Conservation (phyloP, 2,113 vertebrate species). For the Mastomys natalensis region DNA sequence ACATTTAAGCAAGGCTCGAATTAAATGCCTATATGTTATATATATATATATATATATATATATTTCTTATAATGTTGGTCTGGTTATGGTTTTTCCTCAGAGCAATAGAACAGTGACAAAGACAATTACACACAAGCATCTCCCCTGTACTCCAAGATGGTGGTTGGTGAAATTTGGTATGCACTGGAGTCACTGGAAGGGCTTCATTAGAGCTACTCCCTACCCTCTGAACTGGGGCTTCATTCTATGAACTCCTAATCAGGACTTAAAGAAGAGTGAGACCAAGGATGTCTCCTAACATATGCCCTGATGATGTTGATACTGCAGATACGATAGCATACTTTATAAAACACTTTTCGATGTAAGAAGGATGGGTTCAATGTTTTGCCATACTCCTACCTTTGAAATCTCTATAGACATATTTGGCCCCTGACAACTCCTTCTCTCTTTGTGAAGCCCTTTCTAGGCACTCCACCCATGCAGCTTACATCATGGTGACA, state of each 20-base stretch:
- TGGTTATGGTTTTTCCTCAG: background rate
- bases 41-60: too few relatives aligned
- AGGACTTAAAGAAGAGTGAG: background rate
- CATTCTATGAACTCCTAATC: background rate
- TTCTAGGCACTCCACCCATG: background rate
- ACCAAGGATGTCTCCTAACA: background rate
- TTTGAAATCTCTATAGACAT: background rate
- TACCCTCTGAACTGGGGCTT: background rate
- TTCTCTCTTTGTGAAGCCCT: background rate
- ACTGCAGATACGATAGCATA: too few relatives aligned
- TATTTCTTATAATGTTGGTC: background rate
- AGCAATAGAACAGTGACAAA: background rate
- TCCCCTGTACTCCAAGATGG: background rate
- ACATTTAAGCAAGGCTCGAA: background rate
- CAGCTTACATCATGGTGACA: accelerated
- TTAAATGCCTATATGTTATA: background rate
- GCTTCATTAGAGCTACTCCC: background rate
- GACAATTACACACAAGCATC: background rate
- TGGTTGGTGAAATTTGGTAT: background rate
- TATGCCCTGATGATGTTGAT: background rate
- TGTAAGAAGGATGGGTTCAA: background rate
- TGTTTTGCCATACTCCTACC: background rate
- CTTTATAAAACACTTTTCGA: background rate
- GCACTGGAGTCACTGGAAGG: background rate
- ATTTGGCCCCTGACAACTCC: accelerated